These are phyloP conservation scores for Syrrhaptes paradoxus DNA, from an alignment of 2,113 vertebrate species.

Conservation along the genomic window DNA sequence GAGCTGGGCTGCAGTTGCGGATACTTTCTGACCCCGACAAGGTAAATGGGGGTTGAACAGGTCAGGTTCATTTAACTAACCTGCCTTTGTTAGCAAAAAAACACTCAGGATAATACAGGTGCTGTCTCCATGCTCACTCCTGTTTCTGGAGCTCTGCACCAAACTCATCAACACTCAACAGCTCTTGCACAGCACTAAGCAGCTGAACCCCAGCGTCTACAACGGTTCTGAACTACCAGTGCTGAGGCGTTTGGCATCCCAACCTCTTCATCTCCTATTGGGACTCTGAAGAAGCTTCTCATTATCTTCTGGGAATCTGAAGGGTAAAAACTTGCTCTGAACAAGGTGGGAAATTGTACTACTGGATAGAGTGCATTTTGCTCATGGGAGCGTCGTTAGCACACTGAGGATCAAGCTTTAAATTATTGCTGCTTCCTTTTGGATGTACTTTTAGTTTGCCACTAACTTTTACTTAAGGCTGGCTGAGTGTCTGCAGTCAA, in stretches of 20 bases:
- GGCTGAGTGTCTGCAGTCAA: not conserved
- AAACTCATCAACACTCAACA: not conserved
- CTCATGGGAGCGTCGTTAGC: not conserved
- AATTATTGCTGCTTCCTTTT: not conserved
- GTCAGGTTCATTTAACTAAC: not conserved
- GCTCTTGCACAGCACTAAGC: not conserved
- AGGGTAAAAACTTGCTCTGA: not conserved
- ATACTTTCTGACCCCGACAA: not conserved
- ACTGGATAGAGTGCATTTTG: not conserved
- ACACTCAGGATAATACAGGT: not conserved
- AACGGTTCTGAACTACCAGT: not conserved
- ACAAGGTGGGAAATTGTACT: not conserved
- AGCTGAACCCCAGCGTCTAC: not conserved
- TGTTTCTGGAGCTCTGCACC: not conserved
- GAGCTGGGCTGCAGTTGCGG: not conserved
- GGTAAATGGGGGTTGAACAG: fast-evolving
- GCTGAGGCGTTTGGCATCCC: not conserved
- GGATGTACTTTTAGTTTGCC: not conserved
- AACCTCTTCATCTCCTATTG: not conserved
- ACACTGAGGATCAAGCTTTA: not conserved
- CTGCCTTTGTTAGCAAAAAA: not conserved
- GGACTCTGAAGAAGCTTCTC: not conserved
- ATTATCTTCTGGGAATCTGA: not conserved
- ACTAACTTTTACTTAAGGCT: not conserved
- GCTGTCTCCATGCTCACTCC: not conserved